phyloP scores from a whole-genome alignment of 2,113 vertebrate species.

The Romanogobio albipinnatus region DNA sequence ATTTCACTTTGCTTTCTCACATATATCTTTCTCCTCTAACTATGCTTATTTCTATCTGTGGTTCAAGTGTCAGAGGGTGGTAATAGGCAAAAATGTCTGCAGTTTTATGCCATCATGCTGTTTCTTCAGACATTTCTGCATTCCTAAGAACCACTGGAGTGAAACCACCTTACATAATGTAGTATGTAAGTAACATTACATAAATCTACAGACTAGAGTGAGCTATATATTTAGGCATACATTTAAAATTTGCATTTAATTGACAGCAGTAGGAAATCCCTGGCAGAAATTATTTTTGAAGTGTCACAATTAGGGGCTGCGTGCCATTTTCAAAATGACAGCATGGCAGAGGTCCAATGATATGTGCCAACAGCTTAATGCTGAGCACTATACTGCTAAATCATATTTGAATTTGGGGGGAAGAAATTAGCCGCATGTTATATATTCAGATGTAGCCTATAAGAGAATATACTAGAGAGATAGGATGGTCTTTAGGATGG shows the following conservation, averaged over 20 bases:
- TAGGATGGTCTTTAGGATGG: background rate
- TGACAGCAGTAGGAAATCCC: slow-evolving; percentile 23
- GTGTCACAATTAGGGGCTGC: slow-evolving; percentile 32
- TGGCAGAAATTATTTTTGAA: slow-evolving; percentile 1
- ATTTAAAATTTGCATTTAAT: slow-evolving; percentile 9
- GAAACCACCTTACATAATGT: background rate
- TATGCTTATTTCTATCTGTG: background rate
- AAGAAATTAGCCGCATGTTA: background rate
- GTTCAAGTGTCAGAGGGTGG: background rate
- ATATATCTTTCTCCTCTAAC: background rate
- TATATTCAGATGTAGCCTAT: background rate
- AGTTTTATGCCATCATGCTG: background rate
- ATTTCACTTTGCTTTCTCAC: background rate
- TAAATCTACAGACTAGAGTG: background rate
- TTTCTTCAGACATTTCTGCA: background rate
- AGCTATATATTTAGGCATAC: slow-evolving; percentile 13
- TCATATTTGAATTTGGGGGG: background rate
- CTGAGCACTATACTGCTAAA: slow-evolving; percentile 12
- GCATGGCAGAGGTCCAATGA: slow-evolving; percentile 18
- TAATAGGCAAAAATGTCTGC: background rate
- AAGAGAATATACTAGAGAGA: background rate
- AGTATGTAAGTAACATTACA: background rate
- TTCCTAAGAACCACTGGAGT: background rate
- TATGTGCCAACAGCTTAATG: slow-evolving; percentile 21
- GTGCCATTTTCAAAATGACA: slow-evolving; percentile 28